A percentile compares a stretch with the other conserved stretches of the same genome.
These are phyloP conservation scores for Piliocolobus tephrosceles DNA, from an alignment of 2,113 vertebrate genomes.

Conservation along the genomic window DNA sequence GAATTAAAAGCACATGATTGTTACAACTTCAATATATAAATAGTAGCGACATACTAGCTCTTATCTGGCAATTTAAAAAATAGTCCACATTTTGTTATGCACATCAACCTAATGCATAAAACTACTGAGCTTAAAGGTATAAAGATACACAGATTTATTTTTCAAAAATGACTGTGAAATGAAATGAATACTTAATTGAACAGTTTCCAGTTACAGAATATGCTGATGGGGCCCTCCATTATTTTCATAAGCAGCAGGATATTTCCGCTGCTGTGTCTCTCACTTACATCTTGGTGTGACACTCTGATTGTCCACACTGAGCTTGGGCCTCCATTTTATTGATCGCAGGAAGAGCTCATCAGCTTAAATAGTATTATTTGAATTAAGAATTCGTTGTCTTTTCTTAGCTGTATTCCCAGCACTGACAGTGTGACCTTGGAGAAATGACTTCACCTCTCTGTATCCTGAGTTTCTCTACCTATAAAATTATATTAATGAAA, in stretches of 20 bases:
- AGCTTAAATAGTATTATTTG: conserved; percentile 40
- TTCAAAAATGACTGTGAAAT: conserved; percentile 77
- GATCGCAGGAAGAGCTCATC: conserved; percentile 41
- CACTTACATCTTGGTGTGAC: not conserved
- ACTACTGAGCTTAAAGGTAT: conserved; percentile 77
- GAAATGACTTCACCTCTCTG: conserved; percentile 23
- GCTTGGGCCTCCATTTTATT: not conserved
- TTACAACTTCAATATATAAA: conserved; percentile 81
- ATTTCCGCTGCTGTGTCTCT: not conserved
- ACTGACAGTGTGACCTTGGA: conserved; percentile 38
- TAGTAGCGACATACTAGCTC: conserved; percentile 65
- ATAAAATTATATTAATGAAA: conserved; percentile 62
- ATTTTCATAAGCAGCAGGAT: conserved; percentile 40
- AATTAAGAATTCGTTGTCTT: conserved; percentile 58
- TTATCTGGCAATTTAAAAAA: conserved; percentile 81
- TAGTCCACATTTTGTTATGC: conserved; percentile 78
- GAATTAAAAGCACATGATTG: conserved; percentile 79
- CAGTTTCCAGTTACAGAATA: conserved; percentile 30
- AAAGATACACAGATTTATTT: conserved; percentile 79
- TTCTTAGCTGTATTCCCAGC: not conserved
- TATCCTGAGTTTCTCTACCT: conserved; percentile 26
- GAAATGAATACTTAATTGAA: conserved; percentile 82
- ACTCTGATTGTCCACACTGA: not conserved
- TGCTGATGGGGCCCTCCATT: not conserved
- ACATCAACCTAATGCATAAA: conserved; percentile 79